Base-by-base conservation (phyloP, 2,113 vertebrate species). In the Haliaeetus leucogaster region DNA sequence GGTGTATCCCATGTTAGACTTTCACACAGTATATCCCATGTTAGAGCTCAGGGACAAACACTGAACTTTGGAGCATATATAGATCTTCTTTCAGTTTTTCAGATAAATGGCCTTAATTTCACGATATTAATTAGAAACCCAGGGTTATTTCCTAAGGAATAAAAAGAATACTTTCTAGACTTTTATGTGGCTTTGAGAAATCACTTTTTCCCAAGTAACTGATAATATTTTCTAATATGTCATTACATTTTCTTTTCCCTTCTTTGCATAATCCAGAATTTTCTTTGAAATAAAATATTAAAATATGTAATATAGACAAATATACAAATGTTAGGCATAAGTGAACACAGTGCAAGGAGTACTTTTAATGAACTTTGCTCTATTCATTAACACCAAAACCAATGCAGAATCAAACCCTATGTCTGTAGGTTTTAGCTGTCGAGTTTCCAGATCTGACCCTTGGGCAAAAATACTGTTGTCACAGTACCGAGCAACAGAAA, bases 41-140 rank as follows among this genome's bases (percentile, higher is more conserved):
- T 95, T 97, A 97, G 73, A 96, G 95, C 96, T 97, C 66, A 97
- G 97, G 97, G 96, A 97, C 86, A 97, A 98, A 96, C 90, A 97
- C 53, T 83, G 95, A 97, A 97, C 95, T 97, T 97, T 67, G 78
- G 97, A 97, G 91, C 90, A 48, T 94, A 96, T 95, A 90, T 86
- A 97, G 96, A 94, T 92, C 52, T 96, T 95, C 93, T 95, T 92
- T 84, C 94, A 93, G 92, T 77, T 96, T 97, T 95, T 93, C 94
- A 97, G 90, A 97, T 95, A 97, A 97, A 80, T 96, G 94, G 93
- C 71, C 82, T 96, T 97, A 97, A 98, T 98, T 98, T 97, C 90
- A 87, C 0, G 26, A 92, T 92, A 97, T 94, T 97, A 98, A 97
- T 95, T 97, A 95, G 97, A 93, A 72, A 78, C 95, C 78, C 95